phyloP scores from a whole-genome alignment of 2,797 vertebrate genomes.

The Podargus strigoides region DNA sequence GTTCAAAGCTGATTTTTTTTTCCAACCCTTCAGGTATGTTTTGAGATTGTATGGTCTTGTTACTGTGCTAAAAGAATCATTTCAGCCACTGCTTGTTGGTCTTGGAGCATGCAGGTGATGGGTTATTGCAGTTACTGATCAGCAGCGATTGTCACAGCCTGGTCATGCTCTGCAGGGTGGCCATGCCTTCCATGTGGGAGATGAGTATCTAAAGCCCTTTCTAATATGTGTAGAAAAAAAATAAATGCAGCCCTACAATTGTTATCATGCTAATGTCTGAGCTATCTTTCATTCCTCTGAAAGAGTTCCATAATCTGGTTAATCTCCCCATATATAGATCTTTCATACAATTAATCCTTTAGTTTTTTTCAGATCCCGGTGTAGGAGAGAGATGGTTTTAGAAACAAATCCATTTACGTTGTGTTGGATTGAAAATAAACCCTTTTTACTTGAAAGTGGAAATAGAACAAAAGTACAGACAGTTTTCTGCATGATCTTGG shows the following conservation, averaged over 20 bases:
- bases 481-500: background rate
- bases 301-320: background rate
- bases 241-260: background rate
- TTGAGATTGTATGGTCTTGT: background rate
- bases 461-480: background rate
- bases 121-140: background rate
- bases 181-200: fast-evolving
- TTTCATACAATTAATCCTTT: constrained; percentile 10
- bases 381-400: background rate
- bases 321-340: constrained; percentile 23
- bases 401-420: constrained; percentile 6
- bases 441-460: background rate
- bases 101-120: fast-evolving
- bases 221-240: background rate
- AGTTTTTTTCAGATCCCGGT: background rate
- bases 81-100: background rate
- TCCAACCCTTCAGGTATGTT: background rate
- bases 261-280: constrained; percentile 34
- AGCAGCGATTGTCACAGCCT: background rate
- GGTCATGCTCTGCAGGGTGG: background rate
- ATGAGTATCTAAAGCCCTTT: background rate
- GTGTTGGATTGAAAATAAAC: background rate
- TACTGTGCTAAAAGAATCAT: fast-evolving
- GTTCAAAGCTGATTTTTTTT: background rate
- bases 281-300: background rate